Conservation (phyloP, 2,113 vertebrate genomes). For the Neoarius graeffei region DNA sequence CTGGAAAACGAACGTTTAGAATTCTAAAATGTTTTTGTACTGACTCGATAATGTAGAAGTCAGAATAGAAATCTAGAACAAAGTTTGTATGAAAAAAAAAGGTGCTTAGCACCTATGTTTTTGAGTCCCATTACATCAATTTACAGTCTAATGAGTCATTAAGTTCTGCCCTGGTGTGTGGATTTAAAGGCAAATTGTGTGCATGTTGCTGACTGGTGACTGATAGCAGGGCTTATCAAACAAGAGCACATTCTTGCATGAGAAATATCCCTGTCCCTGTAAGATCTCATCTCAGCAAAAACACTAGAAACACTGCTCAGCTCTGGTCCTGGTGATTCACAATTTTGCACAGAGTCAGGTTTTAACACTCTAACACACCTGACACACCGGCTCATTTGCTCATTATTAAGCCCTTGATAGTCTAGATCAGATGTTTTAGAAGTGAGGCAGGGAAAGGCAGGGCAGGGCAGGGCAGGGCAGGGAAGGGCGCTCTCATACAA, state of each 20-base stretch:
- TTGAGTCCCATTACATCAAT: neutral
- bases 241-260: neutral
- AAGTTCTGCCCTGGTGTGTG: neutral
- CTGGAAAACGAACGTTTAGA: too few species aligned
- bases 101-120: neutral
- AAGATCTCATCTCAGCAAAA: slow-evolving; percentile 20
- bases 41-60: too few species aligned
- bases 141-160: neutral
- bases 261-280: slow-evolving; percentile 1
- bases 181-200: slow-evolving; percentile 7
- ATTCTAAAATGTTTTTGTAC: too few species aligned
- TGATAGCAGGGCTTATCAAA: slow-evolving; percentile 44
- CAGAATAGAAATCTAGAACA: too few species aligned
- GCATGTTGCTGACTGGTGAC: neutral
- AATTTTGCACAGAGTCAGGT: neutral
- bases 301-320: neutral
- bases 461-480: neutral
- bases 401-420: neutral
- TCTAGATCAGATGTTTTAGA: neutral
- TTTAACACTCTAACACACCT: neutral
- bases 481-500: neutral
- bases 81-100: too few species aligned
- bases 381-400: neutral
- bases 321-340: neutral
- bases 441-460: neutral